These are phyloP conservation scores for Drosophila anomalata DNA, from an alignment of 2,888 invertebrate genomes.

Conservation along the genomic window DNA sequence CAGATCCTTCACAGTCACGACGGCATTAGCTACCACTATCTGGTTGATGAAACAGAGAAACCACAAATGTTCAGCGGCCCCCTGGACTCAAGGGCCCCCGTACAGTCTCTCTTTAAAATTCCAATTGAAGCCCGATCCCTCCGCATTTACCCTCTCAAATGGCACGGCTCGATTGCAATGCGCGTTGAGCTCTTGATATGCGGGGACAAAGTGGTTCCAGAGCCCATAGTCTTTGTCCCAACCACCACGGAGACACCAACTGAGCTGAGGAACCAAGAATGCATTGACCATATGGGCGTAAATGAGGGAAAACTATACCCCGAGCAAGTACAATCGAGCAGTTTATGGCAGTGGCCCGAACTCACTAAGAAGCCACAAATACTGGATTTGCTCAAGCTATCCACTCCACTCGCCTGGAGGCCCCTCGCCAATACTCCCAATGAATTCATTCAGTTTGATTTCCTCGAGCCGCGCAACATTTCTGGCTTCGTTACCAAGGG, in stretches of 20 bases:
- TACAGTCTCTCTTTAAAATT: constrained; percentile 87
- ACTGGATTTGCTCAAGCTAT: constrained; percentile 81
- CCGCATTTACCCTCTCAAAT: constrained; percentile 89
- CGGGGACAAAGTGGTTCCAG: constrained; percentile 50
- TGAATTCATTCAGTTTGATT: constrained; percentile 91
- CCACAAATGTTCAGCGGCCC: constrained; percentile 91
- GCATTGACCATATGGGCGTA: constrained; percentile 90
- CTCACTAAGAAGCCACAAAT: constrained; percentile 73
- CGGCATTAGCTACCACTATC: constrained; percentile 86
- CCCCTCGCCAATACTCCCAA: constrained; percentile 88
- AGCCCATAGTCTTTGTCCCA: constrained; percentile 6
- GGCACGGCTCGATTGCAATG: constrained; percentile 89
- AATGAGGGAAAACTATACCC: constrained; percentile 86
- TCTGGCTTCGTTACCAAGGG: constrained; percentile 92
- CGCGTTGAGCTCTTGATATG: constrained; percentile 92
- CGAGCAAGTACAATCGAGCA: constrained; percentile 86
- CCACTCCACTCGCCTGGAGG: constrained; percentile 86
- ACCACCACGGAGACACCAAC: constrained; percentile 53
- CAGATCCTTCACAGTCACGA: constrained; percentile 88
- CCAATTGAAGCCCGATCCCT: constrained; percentile 91
- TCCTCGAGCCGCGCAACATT: constrained; percentile 89
- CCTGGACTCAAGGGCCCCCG: constrained; percentile 85
- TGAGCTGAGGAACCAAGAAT: constrained; percentile 82
- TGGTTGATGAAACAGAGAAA: constrained; percentile 85
- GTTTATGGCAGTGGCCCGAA: constrained; percentile 76